phyloP scores from a whole-genome alignment of 2,113 vertebrate species.

The Sprattus sprattus region DNA sequence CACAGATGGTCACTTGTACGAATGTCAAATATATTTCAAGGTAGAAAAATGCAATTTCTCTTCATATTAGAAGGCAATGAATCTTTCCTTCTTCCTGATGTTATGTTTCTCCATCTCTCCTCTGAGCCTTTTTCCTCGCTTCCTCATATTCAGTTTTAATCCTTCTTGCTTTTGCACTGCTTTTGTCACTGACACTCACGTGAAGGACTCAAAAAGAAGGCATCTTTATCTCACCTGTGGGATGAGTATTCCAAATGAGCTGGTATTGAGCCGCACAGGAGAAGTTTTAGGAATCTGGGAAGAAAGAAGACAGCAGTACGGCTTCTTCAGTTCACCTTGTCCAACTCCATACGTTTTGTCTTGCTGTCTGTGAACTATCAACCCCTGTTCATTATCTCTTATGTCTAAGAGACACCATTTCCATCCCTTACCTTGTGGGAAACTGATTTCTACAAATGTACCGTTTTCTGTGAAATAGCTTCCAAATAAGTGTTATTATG shows the following conservation, averaged over 20 bases:
- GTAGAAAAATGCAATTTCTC: background rate
- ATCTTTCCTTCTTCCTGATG: background rate
- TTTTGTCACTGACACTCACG: background rate
- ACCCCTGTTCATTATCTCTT: too few species aligned
- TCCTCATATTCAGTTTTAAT: too few species aligned
- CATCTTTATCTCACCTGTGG: constrained; percentile 61
- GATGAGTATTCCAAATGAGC: constrained; percentile 56
- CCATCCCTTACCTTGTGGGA: too few species aligned
- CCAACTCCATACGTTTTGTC: too few species aligned
- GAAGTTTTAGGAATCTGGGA: constrained; percentile 56
- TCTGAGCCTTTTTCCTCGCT: background rate
- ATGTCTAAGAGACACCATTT: too few species aligned
- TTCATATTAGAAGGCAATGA: background rate
- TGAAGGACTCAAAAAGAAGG: background rate
- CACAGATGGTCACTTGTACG: background rate
- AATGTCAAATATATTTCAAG: background rate
- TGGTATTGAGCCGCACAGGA: constrained; percentile 70
- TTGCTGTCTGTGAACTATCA: too few species aligned
- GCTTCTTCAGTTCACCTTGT: background rate
- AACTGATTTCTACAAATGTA: too few species aligned
- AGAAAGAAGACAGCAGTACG: background rate
- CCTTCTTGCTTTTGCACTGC: too few species aligned
- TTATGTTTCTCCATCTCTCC: background rate
- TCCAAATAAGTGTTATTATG: too few species aligned
- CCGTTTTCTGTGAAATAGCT: too few species aligned